Evolutionary conservation across 2,113 vertebrate genomes (phyloP).

Genomic region (Gulo gulo): DNA sequence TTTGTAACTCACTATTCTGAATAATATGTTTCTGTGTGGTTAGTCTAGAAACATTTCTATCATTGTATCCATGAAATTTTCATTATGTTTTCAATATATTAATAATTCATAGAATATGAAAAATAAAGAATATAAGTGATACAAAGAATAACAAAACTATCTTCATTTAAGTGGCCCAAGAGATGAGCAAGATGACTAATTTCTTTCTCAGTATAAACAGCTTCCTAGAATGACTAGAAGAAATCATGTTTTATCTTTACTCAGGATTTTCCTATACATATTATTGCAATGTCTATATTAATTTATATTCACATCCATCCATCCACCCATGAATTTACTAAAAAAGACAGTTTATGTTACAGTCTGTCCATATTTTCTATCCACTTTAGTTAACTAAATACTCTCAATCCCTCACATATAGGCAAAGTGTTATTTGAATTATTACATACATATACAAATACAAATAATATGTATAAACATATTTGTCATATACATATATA

Average conservation of each 20-base stretch:
- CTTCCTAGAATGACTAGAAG: background rate
- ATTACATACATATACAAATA: background rate
- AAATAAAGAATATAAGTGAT: slow-evolving; percentile 17
- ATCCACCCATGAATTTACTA: background rate
- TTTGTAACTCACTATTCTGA: background rate
- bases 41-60: background rate
- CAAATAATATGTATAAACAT: background rate
- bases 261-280: background rate
- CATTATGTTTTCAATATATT: slow-evolving; percentile 7
- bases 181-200: background rate
- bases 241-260: background rate
- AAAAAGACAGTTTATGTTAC: background rate
- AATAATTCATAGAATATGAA: slow-evolving; percentile 38
- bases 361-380: background rate
- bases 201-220: background rate
- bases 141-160: background rate
- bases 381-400: background rate
- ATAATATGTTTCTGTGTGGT: background rate
- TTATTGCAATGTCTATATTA: background rate
- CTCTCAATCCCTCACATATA: background rate
- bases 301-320: background rate
- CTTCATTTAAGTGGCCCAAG: background rate
- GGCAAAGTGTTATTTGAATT: background rate
- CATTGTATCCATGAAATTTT: slow-evolving; percentile 1
- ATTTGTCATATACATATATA: background rate